Percentiles rank a stretch among this genome's conserved stretches.
phyloP scores from a whole-genome alignment of 37 sponge, comb jelly and placozoan species.

The Ephydatia muelleri region DNA sequence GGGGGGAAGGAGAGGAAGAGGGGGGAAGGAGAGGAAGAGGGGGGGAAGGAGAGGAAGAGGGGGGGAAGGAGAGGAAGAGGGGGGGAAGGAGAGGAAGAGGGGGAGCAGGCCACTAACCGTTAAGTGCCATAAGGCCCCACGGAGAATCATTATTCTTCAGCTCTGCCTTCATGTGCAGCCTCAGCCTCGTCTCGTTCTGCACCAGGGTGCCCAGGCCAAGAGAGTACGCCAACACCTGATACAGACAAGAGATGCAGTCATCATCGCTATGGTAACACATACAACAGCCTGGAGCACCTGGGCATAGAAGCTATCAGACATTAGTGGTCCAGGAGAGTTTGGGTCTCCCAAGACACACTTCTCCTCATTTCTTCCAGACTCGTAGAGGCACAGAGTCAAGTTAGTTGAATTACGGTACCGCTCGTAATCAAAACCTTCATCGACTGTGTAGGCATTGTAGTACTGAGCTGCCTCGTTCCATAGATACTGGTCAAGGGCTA shows the following conservation, averaged over 20 bases:
- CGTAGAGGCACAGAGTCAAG: not conserved
- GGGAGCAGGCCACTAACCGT: not conserved
- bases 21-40: too few relatives aligned
- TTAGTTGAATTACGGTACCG: not conserved
- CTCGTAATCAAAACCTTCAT: constrained; percentile 3
- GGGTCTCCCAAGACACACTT: not conserved
- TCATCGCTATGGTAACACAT: not conserved
- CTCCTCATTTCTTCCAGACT: not conserved
- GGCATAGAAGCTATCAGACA: constrained; percentile 38
- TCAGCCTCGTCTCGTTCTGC: constrained; percentile 10
- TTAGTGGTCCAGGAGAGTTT: constrained; percentile 5
- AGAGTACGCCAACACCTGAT: constrained; percentile 16
- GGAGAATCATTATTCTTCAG: constrained; percentile 3
- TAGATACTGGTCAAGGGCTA: constrained; percentile 6
- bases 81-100: too few relatives aligned
- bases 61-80: too few relatives aligned
- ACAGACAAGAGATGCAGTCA: not conserved
- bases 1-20: too few relatives aligned
- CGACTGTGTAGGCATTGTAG: constrained; percentile 28
- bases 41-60: too few relatives aligned
- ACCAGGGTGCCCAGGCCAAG: constrained; percentile 16
- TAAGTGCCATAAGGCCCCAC: constrained; percentile 1
- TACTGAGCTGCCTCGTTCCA: constrained; percentile 24
- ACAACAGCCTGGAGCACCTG: constrained; percentile 6
- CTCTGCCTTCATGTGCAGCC: constrained; percentile 19